phyloP scores from a whole-genome alignment of 2,888 invertebrate species.

The Acanthococcus lagerstroemiae region DNA sequence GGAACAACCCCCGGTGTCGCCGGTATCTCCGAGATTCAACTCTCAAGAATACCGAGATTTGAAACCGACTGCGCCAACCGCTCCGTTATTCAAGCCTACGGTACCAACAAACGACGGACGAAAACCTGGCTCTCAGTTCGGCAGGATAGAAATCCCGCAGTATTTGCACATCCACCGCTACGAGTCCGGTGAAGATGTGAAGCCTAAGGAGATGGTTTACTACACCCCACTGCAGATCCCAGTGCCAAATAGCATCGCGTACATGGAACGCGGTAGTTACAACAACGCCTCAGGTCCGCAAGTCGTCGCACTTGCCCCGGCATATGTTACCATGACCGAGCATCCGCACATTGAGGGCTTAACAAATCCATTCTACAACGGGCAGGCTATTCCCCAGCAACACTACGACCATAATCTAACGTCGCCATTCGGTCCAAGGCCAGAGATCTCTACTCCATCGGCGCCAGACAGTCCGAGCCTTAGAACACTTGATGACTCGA shows the following conservation, averaged over 20 bases:
- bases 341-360: not conserved
- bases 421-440: not conserved
- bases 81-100: not conserved
- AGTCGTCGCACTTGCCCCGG: not conserved
- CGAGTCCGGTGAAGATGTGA: slow-evolving; percentile 16
- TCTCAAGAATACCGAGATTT: not conserved
- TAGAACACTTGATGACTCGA: too few species aligned
- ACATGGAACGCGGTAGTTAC: slow-evolving; percentile 12
- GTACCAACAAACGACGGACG: not conserved
- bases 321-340: slow-evolving; percentile 22
- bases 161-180: slow-evolving; percentile 26
- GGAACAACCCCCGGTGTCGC: not conserved
- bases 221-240: slow-evolving; percentile 18
- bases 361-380: not conserved
- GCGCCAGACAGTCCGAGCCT: too few species aligned
- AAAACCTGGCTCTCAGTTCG: not conserved
- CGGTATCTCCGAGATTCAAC: not conserved
- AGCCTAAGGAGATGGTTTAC: slow-evolving; percentile 16
- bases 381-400: not conserved
- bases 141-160: slow-evolving; percentile 13
- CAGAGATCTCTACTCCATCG: not conserved
- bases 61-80: not conserved
- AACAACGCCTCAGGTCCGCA: not conserved
- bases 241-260: slow-evolving; percentile 19
- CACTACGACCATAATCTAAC: not conserved